Conservation (phyloP, 2,888 invertebrate genomes). For the Synanthedon vespiformis region DNA sequence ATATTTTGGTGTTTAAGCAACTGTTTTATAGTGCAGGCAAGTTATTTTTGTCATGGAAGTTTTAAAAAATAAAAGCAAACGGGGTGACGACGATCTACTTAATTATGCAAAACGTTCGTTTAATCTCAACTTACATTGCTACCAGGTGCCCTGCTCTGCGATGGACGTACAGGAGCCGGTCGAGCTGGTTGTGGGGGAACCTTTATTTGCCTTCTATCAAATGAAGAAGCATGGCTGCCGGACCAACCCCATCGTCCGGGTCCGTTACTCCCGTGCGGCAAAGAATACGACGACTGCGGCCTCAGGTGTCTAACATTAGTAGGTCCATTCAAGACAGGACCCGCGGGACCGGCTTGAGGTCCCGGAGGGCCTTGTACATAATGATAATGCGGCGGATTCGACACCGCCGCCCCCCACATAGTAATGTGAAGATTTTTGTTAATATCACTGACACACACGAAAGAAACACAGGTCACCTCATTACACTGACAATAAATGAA, state of each 20-base stretch:
- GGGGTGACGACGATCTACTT: too few relatives aligned
- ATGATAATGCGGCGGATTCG: slow-evolving; percentile 58
- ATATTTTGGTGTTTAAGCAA: too few relatives aligned
- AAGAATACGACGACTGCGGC: slow-evolving; percentile 64
- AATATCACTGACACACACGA: slow-evolving; percentile 35
- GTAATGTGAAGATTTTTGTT: slow-evolving; percentile 19
- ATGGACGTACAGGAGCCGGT: slow-evolving; percentile 51
- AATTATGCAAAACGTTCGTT: background rate
- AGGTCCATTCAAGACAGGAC: slow-evolving; percentile 17
- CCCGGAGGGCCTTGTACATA: slow-evolving; percentile 49
- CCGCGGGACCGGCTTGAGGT: slow-evolving; percentile 35
- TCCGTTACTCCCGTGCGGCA: slow-evolving; percentile 68
- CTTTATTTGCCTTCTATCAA: slow-evolving; percentile 58
- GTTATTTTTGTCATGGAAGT: too few relatives aligned
- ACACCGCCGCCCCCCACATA: slow-evolving; percentile 65
- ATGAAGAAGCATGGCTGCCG: slow-evolving; percentile 64
- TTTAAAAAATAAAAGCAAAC: too few relatives aligned
- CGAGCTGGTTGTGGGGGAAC: slow-evolving; percentile 58
- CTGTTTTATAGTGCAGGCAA: too few relatives aligned
- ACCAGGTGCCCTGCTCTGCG: slow-evolving; percentile 37
- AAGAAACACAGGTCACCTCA: slow-evolving; percentile 45
- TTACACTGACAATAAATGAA: slow-evolving; percentile 35
- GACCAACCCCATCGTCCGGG: slow-evolving; percentile 69
- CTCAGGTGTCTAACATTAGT: slow-evolving; percentile 43
- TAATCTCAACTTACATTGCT: slow-evolving; percentile 43